These are phyloP conservation scores for Plagiodera versicolora DNA, from an alignment of 2,888 invertebrate species.

Conservation along the genomic window DNA sequence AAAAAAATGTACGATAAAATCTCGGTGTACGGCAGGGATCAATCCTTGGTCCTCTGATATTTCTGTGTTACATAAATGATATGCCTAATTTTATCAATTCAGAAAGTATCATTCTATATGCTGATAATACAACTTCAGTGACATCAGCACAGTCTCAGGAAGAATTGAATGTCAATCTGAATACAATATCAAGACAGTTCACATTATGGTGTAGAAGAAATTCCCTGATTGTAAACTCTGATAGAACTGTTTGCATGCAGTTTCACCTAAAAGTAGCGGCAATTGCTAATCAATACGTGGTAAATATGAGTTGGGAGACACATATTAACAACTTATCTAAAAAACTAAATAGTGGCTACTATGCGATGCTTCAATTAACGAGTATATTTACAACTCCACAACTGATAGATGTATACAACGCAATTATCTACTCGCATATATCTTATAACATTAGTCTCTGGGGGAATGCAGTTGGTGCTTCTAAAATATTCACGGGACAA, in stretches of 20 bases:
- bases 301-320: background rate
- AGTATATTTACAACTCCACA: background rate
- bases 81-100: background rate
- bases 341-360: background rate
- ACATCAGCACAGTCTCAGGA: too few relatives aligned
- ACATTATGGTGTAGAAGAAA: too few relatives aligned
- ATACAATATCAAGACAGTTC: too few relatives aligned
- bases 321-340: background rate
- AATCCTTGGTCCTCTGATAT: background rate
- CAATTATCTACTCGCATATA: background rate
- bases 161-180: too few relatives aligned
- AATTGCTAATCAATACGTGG: too few relatives aligned
- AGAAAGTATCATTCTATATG: background rate
- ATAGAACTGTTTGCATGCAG: too few relatives aligned
- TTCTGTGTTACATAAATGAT: background rate
- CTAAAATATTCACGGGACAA: too few relatives aligned
- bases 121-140: background rate
- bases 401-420: background rate
- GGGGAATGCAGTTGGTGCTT: too few relatives aligned
- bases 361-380: background rate
- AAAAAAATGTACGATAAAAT: too few relatives aligned
- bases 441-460: background rate
- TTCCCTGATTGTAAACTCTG: too few relatives aligned
- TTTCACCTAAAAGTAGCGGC: background rate
- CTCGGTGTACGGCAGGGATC: background rate